Evolutionary conservation across 2,113 vertebrate genomes (phyloP).

Genomic region (Ciconia maguari): DNA sequence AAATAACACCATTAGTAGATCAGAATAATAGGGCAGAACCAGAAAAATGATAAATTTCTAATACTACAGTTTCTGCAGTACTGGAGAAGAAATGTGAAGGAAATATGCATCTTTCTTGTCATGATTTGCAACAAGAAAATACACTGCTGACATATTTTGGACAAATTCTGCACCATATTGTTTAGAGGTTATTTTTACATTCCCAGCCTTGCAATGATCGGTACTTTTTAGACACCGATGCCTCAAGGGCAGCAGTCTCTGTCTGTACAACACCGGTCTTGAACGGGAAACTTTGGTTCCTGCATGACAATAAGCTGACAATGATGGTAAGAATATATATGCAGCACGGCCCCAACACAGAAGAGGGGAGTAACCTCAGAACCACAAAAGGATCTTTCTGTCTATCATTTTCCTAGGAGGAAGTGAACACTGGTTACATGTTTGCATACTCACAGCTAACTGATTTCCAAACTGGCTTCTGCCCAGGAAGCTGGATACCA

Average conservation of each 20-base stretch:
- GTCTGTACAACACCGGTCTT: background rate
- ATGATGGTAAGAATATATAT: background rate
- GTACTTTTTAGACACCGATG: background rate
- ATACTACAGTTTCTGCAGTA: background rate
- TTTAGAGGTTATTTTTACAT: background rate
- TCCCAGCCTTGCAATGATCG: background rate
- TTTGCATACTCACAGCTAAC: conserved; percentile 70
- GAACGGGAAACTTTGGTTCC: background rate
- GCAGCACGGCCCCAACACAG: background rate
- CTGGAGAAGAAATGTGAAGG: background rate
- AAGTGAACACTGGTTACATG: background rate
- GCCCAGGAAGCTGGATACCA: conserved; percentile 65
- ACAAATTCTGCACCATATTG: background rate
- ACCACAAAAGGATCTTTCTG: background rate
- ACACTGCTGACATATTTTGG: background rate
- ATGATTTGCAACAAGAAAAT: background rate
- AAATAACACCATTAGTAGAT: background rate
- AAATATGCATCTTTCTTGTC: background rate
- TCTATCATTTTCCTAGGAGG: background rate
- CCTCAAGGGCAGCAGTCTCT: background rate
- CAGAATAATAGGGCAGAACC: background rate
- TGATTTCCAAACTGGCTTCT: conserved; percentile 62
- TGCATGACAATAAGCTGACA: conserved; percentile 30
- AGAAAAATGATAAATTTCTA: background rate
- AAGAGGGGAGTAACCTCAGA: background rate